Evolutionary conservation across 2,888 invertebrate genomes (phyloP), one percentile per base, ranked within the genome.

Genomic region (Allolobophora icterica): DNA sequence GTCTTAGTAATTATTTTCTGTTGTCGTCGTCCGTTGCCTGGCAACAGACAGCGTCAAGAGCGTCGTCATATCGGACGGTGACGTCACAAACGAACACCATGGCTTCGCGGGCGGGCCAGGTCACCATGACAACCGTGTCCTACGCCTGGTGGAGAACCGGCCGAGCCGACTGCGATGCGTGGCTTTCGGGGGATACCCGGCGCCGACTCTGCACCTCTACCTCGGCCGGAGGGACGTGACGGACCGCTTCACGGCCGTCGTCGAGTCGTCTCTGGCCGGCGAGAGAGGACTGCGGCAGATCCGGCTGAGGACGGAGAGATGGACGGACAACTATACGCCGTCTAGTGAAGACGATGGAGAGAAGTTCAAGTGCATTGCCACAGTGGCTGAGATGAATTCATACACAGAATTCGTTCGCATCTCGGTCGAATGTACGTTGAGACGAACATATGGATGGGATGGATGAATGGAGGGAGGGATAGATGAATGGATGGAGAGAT

Each of bases 1-100:
- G 30, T 71, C 71, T n/a, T 30, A n/a, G 8, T 71, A 71, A n/a
- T 71, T n/a, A 8, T 52, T 52, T 52, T n/a, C 71, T 71, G n/a
- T 30, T 71, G 34, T 34, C 17, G 0, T 24, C 35, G 35, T 33
- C 34, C 24, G 87, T 38, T 87, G 34, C 38, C 24, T 87, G 34
- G 34, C 38, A 87, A 87, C 19, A 87, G 87, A 87, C 87, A 38
- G 35, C 87, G 87, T 87, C 35, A 87, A 87, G 35, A 87, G 87
- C 34, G 87, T 87, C 87, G 35, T 87, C 24, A 87, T 87, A 87
- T 35, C 87, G 87, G 87, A 87, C 34, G 87, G 24, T 38, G 87
- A 87, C 21, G 35, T 87, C 35, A 35, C 87, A 34, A 35, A 34
- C 87, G 34, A 52, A 15, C 52, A 52, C 52, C 52, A 21, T 24